Evolutionary conservation across 2,113 vertebrate genomes (phyloP).

Genomic region (Callopanchax toddi): DNA sequence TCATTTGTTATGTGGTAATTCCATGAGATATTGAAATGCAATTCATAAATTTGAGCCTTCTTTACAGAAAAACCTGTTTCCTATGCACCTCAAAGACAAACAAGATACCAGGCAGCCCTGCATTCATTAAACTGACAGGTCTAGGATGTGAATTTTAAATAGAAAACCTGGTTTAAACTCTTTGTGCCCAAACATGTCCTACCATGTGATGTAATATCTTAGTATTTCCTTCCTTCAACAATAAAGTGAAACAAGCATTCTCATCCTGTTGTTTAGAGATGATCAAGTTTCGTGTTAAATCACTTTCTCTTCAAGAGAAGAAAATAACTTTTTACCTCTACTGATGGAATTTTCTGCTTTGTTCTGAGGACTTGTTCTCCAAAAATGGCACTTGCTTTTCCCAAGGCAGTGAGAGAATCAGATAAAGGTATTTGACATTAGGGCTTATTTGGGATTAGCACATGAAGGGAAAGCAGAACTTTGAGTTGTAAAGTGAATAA

Average conservation of each 20-base stretch:
- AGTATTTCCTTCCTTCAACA: conserved; percentile 1
- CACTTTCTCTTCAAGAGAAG: background rate
- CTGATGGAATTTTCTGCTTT: conserved; percentile 3
- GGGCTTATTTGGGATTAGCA: conserved; percentile 24
- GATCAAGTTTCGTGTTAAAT: conserved; percentile 12
- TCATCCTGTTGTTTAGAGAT: conserved; percentile 4
- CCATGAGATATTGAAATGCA: background rate
- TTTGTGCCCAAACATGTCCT: conserved; percentile 10
- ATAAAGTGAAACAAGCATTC: conserved; percentile 2
- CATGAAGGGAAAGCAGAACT: conserved; percentile 23
- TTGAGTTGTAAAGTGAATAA: conserved; percentile 14
- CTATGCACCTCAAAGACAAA: conserved; percentile 43
- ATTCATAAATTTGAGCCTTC: conserved; percentile 5
- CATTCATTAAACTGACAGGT: conserved; percentile 49
- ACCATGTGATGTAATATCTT: conserved; percentile 12
- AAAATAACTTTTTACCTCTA: background rate
- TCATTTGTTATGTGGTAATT: conserved; percentile 13
- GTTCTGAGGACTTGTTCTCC: conserved; percentile 2
- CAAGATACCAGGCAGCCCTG: conserved; percentile 16
- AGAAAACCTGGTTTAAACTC: conserved; percentile 37
- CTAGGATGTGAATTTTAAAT: conserved; percentile 51
- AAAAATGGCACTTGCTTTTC: conserved; percentile 10
- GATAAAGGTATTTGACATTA: conserved; percentile 27
- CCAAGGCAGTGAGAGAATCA: conserved; percentile 10
- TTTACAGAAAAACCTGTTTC: conserved; percentile 36